Evolutionary conservation across 2,797 vertebrate species (phyloP), one percentile per base, ranked within the genome.

Genomic region (Pseudochaenichthys georgianus): DNA sequence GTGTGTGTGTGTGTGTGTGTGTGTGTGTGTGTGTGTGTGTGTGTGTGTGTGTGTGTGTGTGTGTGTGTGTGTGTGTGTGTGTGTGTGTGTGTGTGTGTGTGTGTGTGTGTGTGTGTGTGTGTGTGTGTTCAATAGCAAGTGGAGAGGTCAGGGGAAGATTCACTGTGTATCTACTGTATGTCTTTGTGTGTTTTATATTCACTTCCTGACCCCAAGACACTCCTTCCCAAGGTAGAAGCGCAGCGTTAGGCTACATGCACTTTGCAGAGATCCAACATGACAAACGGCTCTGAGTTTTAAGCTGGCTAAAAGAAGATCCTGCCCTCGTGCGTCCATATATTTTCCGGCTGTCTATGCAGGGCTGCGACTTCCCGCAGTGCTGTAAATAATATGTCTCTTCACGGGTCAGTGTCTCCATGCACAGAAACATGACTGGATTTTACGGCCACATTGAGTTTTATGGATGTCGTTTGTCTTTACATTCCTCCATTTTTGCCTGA

Each of bases 361-460:
- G 70, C 82, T 86, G 62, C 64, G 81, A 82, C 78, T 83, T 89
- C 75, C 77, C 19, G 47, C 85, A 9, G 77, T 28, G 81, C 75
- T 81, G 84, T 93, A 91, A 90, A 93, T 89, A 91, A 85, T 79
- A 66, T 79, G 69, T 87, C 64, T 80, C 78, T 82, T 82, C 79
- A 71, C 58, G 15, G 71, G 57, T 59, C 54, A 76, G 74, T 82
- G 82, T 86, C 78, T 85, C 70, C 48, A 50, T 70, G 80, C 8
- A 74, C 13, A 68, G 19, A 66, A 69, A 61, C 58, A 54, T 9
- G 70, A 48, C 65, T 78, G 60, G 12, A 46, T 80, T 87, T 84
- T 67, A 80, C 74, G 45, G 78, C 75, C 47, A 23, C 48, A 19
- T 82, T 62, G 61, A 55, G 76, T 79, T 82, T 90, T 80, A 87